Evolutionary conservation across 1,140 invertebrate genomes (phyloP).

Genomic region (Thaumetopoea pityocampa): DNA sequence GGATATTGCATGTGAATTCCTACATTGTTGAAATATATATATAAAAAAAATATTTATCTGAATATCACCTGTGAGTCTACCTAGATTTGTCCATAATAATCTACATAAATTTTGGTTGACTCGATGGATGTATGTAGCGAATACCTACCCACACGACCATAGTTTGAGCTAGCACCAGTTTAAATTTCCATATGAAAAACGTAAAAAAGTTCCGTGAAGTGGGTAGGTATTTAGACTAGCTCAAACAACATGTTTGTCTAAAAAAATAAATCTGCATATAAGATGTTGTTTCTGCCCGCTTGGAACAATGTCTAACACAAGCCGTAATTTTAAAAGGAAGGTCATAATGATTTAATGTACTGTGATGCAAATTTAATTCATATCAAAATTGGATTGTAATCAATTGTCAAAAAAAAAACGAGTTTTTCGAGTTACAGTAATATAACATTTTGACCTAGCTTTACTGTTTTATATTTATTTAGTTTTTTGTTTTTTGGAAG

Average conservation of each 20-base stretch:
- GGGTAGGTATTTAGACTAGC: constrained; percentile 60
- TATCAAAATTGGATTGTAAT: constrained; percentile 8
- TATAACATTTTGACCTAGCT: constrained; percentile 17
- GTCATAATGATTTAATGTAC: constrained; percentile 23
- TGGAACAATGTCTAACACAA: constrained; percentile 53
- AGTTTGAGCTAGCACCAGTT: constrained; percentile 62
- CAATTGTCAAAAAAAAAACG: constrained; percentile 9
- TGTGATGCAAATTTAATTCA: constrained; percentile 1
- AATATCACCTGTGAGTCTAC: constrained; percentile 62
- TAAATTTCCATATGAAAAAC: constrained; percentile 41
- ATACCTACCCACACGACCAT: constrained; percentile 42
- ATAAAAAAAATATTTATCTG: constrained; percentile 72
- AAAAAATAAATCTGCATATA: constrained; percentile 35
- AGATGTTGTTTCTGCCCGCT: constrained; percentile 58
- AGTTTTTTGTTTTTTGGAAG: constrained; percentile 19
- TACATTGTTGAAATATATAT: constrained; percentile 70
- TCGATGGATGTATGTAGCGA: constrained; percentile 35
- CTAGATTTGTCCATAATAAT: constrained; percentile 67
- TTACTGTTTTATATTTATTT: constrained; percentile 15
- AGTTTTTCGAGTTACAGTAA: constrained; percentile 9
- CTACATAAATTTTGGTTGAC: constrained; percentile 72
- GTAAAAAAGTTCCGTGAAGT: constrained; percentile 36
- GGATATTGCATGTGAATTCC: constrained; percentile 63
- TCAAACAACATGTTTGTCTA: constrained; percentile 37
- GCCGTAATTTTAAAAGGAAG: constrained; percentile 36